Evolutionary conservation across 2,113 vertebrate genomes (phyloP).

Genomic region (Mastomys natalensis): DNA sequence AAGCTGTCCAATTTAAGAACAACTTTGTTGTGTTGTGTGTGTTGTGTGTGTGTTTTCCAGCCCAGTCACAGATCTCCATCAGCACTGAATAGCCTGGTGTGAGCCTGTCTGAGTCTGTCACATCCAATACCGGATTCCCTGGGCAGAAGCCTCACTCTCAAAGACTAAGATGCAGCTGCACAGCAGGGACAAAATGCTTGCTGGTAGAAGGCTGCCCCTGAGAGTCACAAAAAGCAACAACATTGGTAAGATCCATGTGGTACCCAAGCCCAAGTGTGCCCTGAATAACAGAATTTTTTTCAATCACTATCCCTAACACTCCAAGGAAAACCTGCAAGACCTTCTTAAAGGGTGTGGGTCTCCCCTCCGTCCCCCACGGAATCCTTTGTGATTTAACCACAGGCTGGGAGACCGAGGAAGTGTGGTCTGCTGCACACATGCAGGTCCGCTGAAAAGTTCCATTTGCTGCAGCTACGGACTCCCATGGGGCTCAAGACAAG

Average conservation of each 20-base stretch:
- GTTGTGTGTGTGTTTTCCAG: neutral
- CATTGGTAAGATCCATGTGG: neutral
- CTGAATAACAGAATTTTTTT: neutral
- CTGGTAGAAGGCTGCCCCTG: neutral
- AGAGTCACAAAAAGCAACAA: neutral
- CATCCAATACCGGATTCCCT: neutral
- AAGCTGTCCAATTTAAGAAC: neutral
- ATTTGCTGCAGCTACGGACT: conserved; percentile 68
- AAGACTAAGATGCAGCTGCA: neutral
- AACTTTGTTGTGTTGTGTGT: neutral
- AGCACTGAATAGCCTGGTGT: neutral
- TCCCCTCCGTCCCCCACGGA: conserved; percentile 12
- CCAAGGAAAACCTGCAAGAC: conserved; percentile 30
- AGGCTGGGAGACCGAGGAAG: conserved; percentile 55
- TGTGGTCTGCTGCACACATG: neutral
- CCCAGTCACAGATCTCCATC: neutral
- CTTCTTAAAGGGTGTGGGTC: conserved; percentile 50
- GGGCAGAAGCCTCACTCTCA: neutral
- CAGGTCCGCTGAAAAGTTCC: conserved; percentile 79
- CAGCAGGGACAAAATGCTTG: neutral
- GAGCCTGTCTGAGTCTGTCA: neutral
- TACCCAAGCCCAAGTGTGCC: neutral
- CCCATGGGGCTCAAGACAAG: conserved; percentile 82
- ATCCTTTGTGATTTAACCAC: conserved; percentile 35
- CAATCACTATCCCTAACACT: neutral